A percentile compares a stretch with the other conserved stretches of the same genome.
These are phyloP conservation scores for Drosophila ustulata DNA, from an alignment of 2,888 invertebrate species.

Conservation along the genomic window DNA sequence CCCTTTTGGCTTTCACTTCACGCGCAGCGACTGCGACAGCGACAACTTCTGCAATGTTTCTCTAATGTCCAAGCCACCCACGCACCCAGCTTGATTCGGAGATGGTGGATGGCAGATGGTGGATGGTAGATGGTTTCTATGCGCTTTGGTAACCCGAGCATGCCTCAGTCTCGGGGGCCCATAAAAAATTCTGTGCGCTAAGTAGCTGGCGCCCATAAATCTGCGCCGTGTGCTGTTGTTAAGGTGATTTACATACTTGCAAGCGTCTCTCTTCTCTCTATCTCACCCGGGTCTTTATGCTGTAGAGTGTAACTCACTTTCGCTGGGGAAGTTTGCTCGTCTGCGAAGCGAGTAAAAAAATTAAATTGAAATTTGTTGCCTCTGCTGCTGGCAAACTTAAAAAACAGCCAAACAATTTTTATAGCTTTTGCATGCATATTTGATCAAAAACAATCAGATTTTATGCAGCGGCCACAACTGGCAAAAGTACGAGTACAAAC, in stretches of 20 bases:
- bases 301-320: constrained; percentile 53
- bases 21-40: constrained; percentile 6
- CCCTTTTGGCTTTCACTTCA: constrained; percentile 47
- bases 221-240: constrained; percentile 66
- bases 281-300: constrained; percentile 10
- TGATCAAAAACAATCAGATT: constrained; percentile 68
- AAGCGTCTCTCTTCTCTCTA: constrained; percentile 15
- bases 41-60: constrained; percentile 44
- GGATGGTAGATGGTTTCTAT: constrained; percentile 12
- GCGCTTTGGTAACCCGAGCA: constrained; percentile 50
- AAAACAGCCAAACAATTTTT: constrained; percentile 51
- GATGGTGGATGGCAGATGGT: not conserved
- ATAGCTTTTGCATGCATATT: constrained; percentile 67
- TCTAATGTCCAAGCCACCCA: constrained; percentile 45
- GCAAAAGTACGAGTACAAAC: constrained; percentile 32
- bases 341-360: constrained; percentile 32
- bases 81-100: not conserved
- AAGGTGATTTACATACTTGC: constrained; percentile 74
- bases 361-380: constrained; percentile 69
- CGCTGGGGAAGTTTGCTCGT: constrained; percentile 38
- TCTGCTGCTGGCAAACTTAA: constrained; percentile 35
- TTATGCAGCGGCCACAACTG: constrained; percentile 34
- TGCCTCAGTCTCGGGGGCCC: constrained; percentile 40
- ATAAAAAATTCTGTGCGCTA: constrained; percentile 72
- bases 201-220: constrained; percentile 72